Evolutionary conservation across 2,888 invertebrate species (phyloP).

Genomic region (Laspeyria flexula): DNA sequence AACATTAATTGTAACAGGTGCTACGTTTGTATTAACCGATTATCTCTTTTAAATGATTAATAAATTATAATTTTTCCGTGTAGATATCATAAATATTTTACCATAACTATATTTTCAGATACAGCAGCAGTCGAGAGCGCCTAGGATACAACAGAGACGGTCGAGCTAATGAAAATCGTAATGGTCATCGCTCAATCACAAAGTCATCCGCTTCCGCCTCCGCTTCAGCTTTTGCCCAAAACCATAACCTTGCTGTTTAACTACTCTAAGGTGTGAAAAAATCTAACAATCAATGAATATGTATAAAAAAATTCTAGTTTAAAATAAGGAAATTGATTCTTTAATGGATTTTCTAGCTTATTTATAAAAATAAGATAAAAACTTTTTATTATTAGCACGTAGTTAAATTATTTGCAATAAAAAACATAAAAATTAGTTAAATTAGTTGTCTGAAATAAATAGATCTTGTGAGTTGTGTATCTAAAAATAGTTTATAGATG

Average conservation of each 20-base stretch:
- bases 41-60: too few relatives aligned
- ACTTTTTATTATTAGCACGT: background rate
- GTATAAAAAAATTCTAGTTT: conserved; percentile 5
- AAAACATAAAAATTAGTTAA: background rate
- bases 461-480: background rate
- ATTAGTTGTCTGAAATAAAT: background rate
- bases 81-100: too few relatives aligned
- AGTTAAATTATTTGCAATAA: background rate
- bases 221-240: conserved; percentile 43
- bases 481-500: too few relatives aligned
- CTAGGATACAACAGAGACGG: conserved; percentile 50
- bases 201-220: conserved; percentile 56
- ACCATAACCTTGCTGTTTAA: conserved; percentile 43
- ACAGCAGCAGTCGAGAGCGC: conserved; percentile 55
- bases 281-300: background rate
- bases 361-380: background rate
- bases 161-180: conserved; percentile 41
- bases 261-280: background rate
- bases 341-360: background rate
- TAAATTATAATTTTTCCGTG: too few relatives aligned
- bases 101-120: background rate
- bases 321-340: conserved; percentile 20
- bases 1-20: too few relatives aligned
- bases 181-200: conserved; percentile 47
- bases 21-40: too few relatives aligned